Conservation (phyloP, 2,797 vertebrate species). For the Oceanodroma leucorhoa region DNA sequence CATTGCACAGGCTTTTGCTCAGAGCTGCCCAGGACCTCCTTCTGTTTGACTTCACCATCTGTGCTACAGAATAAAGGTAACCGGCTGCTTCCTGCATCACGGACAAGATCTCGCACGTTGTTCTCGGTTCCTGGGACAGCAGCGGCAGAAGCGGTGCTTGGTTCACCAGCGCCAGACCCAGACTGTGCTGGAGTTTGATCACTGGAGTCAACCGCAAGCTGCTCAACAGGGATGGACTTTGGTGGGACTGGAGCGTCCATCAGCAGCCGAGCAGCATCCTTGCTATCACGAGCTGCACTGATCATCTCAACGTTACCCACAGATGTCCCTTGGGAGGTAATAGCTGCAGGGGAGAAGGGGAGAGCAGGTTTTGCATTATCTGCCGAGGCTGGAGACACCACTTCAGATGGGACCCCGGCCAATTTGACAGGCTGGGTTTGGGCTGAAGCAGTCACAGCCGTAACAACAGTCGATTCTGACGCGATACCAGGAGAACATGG, state of each 20-base stretch:
- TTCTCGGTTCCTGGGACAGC: neutral
- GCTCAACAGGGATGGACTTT: slow-evolving; percentile 73
- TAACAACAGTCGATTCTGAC: slow-evolving; percentile 24
- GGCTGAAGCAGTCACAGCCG: neutral
- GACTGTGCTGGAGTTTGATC: slow-evolving; percentile 48
- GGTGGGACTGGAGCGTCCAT: neutral
- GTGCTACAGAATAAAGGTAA: neutral
- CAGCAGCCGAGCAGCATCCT: slow-evolving; percentile 17
- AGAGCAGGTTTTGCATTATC: neutral
- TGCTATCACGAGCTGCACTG: neutral
- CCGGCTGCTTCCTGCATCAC: neutral
- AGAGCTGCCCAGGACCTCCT: neutral
- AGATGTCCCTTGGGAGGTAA: slow-evolving; percentile 34
- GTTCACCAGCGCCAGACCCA: neutral
- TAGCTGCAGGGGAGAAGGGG: neutral
- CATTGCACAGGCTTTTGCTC: slow-evolving; percentile 9
- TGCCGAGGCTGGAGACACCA: neutral
- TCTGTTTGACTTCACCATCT: neutral
- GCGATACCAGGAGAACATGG: neutral
- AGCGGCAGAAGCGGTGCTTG: neutral
- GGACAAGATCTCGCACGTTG: neutral
- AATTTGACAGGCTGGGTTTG: slow-evolving; percentile 35
- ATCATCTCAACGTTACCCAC: slow-evolving; percentile 55
- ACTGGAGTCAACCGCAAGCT: slow-evolving; percentile 73
- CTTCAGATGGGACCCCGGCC: neutral